phyloP scores from a whole-genome alignment of 2,797 vertebrate genomes.

The Thamnophis elegans region DNA sequence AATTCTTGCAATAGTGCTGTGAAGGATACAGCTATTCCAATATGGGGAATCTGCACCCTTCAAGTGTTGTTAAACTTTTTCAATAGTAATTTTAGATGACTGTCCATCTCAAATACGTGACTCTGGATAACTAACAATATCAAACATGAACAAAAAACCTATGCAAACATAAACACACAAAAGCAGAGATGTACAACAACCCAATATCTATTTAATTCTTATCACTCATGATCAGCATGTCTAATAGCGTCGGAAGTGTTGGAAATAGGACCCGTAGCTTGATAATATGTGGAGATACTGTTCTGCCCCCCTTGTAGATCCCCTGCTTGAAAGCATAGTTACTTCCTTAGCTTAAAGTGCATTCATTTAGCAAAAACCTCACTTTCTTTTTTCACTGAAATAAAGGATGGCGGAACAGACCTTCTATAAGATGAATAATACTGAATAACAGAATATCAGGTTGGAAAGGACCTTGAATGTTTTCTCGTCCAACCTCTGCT shows the following conservation, averaged over 20 bases:
- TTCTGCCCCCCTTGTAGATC: not conserved
- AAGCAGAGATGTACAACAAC: not conserved
- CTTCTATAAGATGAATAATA: not conserved
- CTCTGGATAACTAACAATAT: not conserved
- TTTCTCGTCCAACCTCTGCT: not conserved
- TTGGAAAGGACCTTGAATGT: not conserved
- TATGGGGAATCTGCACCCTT: not conserved
- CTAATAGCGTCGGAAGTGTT: not conserved
- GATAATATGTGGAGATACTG: not conserved
- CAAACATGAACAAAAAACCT: not conserved
- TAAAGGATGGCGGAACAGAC: not conserved
- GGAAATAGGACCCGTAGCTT: not conserved
- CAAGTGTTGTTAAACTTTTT: not conserved
- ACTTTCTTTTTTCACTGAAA: not conserved
- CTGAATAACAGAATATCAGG: not conserved
- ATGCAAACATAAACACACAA: not conserved
- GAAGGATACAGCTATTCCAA: not conserved
- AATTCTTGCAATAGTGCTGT: not conserved
- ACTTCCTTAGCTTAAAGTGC: not conserved
- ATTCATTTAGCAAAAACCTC: not conserved
- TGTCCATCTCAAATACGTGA: not conserved
- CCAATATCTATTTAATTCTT: not conserved
- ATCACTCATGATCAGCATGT: not conserved
- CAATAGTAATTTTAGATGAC: not conserved
- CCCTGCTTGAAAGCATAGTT: not conserved